Evolutionary conservation across 2,888 invertebrate genomes (phyloP), one percentile per base, ranked within the genome.

Genomic region (Euplagia quadripunctaria): DNA sequence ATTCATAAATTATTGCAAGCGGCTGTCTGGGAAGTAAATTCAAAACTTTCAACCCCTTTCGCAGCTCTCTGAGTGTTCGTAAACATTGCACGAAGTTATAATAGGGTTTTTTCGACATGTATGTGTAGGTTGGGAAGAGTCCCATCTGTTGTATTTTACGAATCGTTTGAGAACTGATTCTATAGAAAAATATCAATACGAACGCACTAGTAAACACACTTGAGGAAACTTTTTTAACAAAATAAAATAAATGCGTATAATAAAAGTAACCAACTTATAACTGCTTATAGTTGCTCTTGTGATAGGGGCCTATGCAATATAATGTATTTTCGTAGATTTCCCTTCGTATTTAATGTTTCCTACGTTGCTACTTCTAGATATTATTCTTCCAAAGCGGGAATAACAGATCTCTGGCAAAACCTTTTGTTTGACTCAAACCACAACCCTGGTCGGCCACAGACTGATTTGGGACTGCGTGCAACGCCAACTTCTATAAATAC

Each of bases 31-130:
- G 43, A 51, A 49, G 64, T 52, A 75, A 31, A 79, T 70, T 76
- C 51, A 16, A 68, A 83, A 83, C 78, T 83, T 83, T 64, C 65
- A 69, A 80, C 79, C 81, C 81, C 72, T 83, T 80, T 83, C 76
- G 74, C 51, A 83, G 81, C 78, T 82, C 71, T 80, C 66, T 70
- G 78, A 76, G 78, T 78, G 73, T 83, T 83, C 73, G 64, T 77
- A 77, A 81, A 83, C 84, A 81, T 79, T 74, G 82, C 79, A 76
- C 77, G 75, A 83, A 83, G 78, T 83, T 83, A 76, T 83, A 83
- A 83, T 81, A 78, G 83, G 82, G 77, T 83, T 79, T 81, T 79
- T 78, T 75, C 69, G 51, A 68, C 72, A 70, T 69, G 52, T 71
- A 52, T 71, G 55, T 78, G 72, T 78, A 72, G 71, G 79, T 77